phyloP scores from a whole-genome alignment of 2,113 vertebrate genomes.

The Takifugu flavidus region DNA sequence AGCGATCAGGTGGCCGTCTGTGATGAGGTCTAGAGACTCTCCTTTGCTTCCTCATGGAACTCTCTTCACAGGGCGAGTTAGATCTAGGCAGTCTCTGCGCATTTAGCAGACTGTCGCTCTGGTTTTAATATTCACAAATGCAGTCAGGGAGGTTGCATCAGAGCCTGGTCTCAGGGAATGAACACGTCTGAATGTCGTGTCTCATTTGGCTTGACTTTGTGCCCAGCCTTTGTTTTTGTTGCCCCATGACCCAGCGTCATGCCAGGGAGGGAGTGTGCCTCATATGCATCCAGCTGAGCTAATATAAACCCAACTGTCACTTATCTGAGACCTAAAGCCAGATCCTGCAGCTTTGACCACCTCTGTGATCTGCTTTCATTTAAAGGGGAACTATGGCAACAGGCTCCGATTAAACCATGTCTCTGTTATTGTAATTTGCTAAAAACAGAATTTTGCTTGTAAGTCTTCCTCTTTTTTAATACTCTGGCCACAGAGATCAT shows the following conservation, averaged over 20 bases:
- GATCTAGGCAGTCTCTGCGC: constrained; percentile 16
- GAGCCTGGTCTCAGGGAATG: background rate
- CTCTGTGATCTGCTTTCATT: background rate
- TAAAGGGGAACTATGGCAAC: background rate
- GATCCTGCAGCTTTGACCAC: too few relatives aligned
- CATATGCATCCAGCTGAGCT: too few relatives aligned
- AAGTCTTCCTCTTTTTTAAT: too few relatives aligned
- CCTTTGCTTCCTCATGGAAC: constrained; percentile 7
- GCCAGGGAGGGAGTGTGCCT: background rate
- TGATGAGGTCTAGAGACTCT: constrained; percentile 38
- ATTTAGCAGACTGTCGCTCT: constrained; percentile 28
- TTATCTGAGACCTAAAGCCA: too few relatives aligned
- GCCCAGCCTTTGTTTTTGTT: background rate
- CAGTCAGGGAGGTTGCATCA: background rate
- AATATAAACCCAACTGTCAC: too few relatives aligned
- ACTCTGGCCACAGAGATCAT: too few relatives aligned
- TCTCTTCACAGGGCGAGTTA: background rate
- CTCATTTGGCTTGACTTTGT: background rate
- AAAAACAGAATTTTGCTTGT: too few relatives aligned
- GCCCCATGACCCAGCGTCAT: background rate
- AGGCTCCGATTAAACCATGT: too few relatives aligned
- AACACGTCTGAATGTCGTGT: background rate
- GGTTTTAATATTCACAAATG: constrained; percentile 28
- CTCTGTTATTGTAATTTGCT: too few relatives aligned
- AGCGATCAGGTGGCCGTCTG: constrained; percentile 21